A percentile compares a stretch with the other conserved stretches of the same genome.
Conservation (phyloP, 2,888 invertebrate genomes). For the Dichetophora obliterata region DNA sequence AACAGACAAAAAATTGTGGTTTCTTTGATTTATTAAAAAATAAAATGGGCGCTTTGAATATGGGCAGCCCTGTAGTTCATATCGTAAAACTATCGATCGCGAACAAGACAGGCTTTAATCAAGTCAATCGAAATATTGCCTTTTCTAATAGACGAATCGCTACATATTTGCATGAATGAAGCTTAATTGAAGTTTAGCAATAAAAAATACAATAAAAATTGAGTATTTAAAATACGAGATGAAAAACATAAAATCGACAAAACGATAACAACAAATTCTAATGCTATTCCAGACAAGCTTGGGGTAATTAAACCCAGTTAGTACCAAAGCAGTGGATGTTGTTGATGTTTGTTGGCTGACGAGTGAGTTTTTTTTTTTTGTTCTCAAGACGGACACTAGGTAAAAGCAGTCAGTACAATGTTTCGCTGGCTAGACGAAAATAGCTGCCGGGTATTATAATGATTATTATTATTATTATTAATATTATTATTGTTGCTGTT, state of each 20-base stretch:
- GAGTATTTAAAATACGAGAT: neutral
- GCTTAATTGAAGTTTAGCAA: neutral
- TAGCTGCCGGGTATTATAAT: constrained; percentile 19
- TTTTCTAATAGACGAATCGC: no score
- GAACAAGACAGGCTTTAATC: no score
- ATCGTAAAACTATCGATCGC: no score
- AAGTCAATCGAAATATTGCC: no score
- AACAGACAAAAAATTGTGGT: no score
- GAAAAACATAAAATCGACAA: neutral
- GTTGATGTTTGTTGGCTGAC: constrained; percentile 14
- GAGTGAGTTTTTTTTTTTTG: neutral
- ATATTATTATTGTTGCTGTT: neutral
- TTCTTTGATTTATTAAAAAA: no score
- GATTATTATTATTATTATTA: neutral
- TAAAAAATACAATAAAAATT: neutral
- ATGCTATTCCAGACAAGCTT: neutral
- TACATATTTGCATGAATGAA: neutral
- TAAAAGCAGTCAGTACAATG: constrained; percentile 13
- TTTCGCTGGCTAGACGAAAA: constrained; percentile 27
- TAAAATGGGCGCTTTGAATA: no score
- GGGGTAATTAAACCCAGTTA: neutral
- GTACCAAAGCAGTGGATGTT: neutral
- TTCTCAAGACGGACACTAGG: neutral
- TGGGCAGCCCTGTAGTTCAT: no score
- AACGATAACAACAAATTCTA: neutral